Conservation (phyloP, 2,888 invertebrate species). For the Pandemis corylana region DNA sequence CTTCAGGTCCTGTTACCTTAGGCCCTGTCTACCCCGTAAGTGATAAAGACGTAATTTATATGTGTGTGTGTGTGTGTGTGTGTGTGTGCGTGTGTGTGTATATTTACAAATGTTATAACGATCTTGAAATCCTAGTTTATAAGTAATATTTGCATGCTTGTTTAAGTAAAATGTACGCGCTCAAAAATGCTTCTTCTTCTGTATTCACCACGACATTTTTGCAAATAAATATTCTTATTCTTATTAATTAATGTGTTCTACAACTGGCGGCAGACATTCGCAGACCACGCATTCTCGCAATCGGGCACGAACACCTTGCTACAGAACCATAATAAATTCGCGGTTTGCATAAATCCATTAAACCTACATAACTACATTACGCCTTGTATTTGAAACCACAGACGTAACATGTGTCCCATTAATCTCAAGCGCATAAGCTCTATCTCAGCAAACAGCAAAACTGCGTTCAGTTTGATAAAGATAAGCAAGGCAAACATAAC, state of each 20-base stretch:
- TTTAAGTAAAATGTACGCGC: no score
- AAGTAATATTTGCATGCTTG: no score
- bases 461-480: slow-evolving; percentile 25
- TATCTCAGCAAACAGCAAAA: slow-evolving; percentile 35
- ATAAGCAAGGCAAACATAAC: slow-evolving; percentile 23
- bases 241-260: not conserved
- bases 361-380: slow-evolving; percentile 15
- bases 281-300: not conserved
- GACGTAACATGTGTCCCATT: slow-evolving; percentile 34
- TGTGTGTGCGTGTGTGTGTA: no score
- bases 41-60: no score
- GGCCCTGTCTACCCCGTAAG: no score
- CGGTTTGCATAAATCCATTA: slow-evolving; percentile 12
- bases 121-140: no score
- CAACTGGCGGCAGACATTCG: not conserved
- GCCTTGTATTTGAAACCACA: slow-evolving; percentile 19
- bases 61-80: no score
- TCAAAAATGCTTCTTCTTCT: no score
- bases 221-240: no score
- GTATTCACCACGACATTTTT: no score
- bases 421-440: slow-evolving; percentile 14
- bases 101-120: no score
- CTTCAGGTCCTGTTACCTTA: no score
- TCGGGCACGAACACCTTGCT: not conserved
- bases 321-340: slow-evolving; percentile 3